phyloP scores from a whole-genome alignment of 2,888 invertebrate species.

The Bembecia ichneumoniformis region DNA sequence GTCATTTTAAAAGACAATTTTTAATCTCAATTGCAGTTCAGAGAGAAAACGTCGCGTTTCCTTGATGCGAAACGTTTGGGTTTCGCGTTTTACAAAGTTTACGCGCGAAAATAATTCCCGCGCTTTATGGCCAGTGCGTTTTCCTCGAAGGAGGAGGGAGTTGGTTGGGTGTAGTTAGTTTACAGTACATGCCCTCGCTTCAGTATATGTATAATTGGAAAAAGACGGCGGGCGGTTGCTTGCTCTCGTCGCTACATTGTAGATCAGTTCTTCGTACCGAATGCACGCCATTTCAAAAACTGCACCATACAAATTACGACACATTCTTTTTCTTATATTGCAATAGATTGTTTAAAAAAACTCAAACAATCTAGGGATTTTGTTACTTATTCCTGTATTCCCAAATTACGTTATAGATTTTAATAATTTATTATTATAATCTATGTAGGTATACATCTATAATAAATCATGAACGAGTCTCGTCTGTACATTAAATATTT shows the following conservation, averaged over 20 bases:
- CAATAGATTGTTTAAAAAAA: too few relatives aligned
- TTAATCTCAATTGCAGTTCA: too few relatives aligned
- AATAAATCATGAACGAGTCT: too few relatives aligned
- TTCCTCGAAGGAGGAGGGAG: conserved; percentile 32
- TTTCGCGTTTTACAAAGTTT: conserved; percentile 50
- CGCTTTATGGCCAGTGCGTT: conserved; percentile 57
- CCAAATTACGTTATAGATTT: too few relatives aligned
- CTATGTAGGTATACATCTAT: too few relatives aligned
- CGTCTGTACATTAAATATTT: too few relatives aligned
- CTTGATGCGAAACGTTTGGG: conserved; percentile 4
- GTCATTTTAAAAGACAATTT: too few relatives aligned
- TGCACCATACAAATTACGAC: conserved; percentile 1
- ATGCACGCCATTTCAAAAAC: conserved; percentile 10
- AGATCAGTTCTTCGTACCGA: conserved; percentile 21
- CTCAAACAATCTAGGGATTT: too few relatives aligned
- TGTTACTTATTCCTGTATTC: too few relatives aligned
- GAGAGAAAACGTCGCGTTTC: too few relatives aligned
- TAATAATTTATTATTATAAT: too few relatives aligned
- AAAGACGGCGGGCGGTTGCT: conserved; percentile 1
- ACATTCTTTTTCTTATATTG: too few relatives aligned
- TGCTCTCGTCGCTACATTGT: conserved; percentile 24
- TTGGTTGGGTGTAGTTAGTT: not conserved
- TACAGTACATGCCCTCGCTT: not conserved
- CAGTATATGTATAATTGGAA: conserved; percentile 46
- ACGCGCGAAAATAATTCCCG: conserved; percentile 65